Evolutionary conservation across 2,797 vertebrate genomes (phyloP), one percentile per base, ranked within the genome.

Genomic region (Platalea minor): DNA sequence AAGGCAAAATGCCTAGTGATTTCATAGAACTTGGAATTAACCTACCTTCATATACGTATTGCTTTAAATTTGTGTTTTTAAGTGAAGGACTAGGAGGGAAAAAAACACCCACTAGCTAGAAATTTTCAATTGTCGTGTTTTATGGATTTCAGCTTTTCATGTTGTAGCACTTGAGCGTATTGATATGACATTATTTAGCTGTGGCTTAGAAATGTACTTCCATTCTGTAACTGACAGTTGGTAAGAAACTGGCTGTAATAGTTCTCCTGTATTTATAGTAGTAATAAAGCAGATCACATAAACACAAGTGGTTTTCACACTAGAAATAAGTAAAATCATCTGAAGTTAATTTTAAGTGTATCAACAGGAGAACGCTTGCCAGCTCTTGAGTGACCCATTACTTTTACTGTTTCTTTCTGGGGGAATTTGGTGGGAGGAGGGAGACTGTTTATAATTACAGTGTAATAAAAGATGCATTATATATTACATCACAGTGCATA

Each of bases 251-350:
- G 61, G 25, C 37, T 82, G 69, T 43, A 85, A 78, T 39, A 70
- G 24, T 61, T 90, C 88, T 67, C 50, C 18, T 85, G 53, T 91
- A 91, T 89, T 93, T 93, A 84, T 84, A 85, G 79, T 63, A 84
- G 81, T 89, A 93, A 83, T 88, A 85, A 91, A 96, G 78, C 29
- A 74, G 67, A 56, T 83, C 80, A 85, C 72, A 61, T 91, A 91
- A 97, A 93, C 46, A 80, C 45, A 92, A 92, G 79, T 95, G 70
- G n/a, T 85, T 93, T 95, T 95, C 85, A 68, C 73, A 83, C 93
- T 85, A 83, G 69, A 93, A 95, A 57, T 91, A 94, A 96, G 63
- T 69, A 69, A 81, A 95, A 87, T 92, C 54, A 73, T 60, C 53
- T 95, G 76, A 95, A 95, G 80, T 79, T 92, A 83, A 88, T 91